These are phyloP conservation scores for Cheirogaleus major DNA, from an alignment of 2,797 vertebrate species.

Conservation along the genomic window DNA sequence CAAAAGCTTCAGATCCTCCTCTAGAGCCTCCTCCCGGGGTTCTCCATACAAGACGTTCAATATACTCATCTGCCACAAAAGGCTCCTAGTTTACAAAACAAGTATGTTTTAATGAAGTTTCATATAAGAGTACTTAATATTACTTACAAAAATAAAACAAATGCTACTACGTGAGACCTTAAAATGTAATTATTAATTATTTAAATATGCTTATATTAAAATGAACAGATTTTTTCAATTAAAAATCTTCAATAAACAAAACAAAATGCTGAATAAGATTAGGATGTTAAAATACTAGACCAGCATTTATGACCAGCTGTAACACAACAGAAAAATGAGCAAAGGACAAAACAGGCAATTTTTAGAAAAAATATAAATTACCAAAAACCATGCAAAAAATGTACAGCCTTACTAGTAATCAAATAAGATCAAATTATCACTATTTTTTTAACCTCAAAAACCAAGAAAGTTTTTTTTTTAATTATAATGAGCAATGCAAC, in stretches of 20 bases:
- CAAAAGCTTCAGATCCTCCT: constrained; percentile 97
- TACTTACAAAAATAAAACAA: constrained; percentile 63
- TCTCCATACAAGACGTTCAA: constrained; percentile 98
- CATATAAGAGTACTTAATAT: constrained; percentile 42
- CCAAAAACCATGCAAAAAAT: not conserved
- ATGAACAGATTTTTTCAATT: not conserved
- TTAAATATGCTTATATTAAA: not conserved
- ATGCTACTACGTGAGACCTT: not conserved
- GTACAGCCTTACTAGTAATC: not conserved
- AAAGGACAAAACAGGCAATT: not conserved
- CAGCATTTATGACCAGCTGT: not conserved
- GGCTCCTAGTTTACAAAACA: constrained; percentile 92
- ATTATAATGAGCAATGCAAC: not conserved
- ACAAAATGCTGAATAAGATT: constrained; percentile 14
- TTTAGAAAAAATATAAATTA: constrained; percentile 24
- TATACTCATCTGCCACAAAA: constrained; percentile 99
- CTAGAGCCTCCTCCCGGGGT: constrained; percentile 98
- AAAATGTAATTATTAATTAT: constrained; percentile 48
- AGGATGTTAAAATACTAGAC: not conserved
- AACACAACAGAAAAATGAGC: constrained; percentile 30
- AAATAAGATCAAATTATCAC: not conserved
- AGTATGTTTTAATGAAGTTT: constrained; percentile 70
- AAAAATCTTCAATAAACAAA: not conserved
- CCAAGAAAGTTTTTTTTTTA: not conserved
- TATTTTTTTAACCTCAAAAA: not conserved